phyloP scores from a whole-genome alignment of 2,888 invertebrate species.

The Synanthedon andrenaeformis region DNA sequence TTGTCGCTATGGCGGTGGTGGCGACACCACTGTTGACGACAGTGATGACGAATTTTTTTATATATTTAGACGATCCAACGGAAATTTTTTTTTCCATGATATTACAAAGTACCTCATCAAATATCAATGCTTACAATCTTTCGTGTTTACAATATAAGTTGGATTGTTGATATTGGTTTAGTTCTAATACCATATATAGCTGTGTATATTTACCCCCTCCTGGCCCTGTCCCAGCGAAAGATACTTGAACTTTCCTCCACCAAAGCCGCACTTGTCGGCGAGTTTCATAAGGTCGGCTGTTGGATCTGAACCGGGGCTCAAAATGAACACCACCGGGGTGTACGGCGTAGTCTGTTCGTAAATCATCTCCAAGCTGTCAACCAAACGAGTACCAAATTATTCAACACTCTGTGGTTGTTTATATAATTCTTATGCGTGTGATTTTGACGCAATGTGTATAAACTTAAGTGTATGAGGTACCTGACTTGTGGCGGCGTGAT shows the following conservation, averaged over 20 bases:
- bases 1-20: too few species aligned
- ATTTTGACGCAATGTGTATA: too few species aligned
- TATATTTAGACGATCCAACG: too few species aligned
- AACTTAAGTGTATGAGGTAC: conserved; percentile 19
- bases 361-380: conserved; percentile 80
- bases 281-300: conserved; percentile 86
- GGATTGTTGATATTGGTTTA: too few species aligned
- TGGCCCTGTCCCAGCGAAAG: conserved; percentile 95
- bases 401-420: neutral
- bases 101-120: too few species aligned
- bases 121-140: too few species aligned
- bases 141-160: too few species aligned
- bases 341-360: conserved; percentile 85
- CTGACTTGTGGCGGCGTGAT: conserved; percentile 88
- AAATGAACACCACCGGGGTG: conserved; percentile 91
- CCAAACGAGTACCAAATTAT: neutral
- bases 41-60: too few species aligned
- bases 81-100: too few species aligned
- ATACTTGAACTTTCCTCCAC: conserved; percentile 84
- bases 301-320: conserved; percentile 95
- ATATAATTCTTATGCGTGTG: too few species aligned
- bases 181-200: too few species aligned
- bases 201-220: conserved; percentile 73
- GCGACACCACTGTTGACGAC: too few species aligned
- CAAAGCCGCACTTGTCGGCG: conserved; percentile 77